phyloP scores from a whole-genome alignment of 2,888 invertebrate species.

The Neoscelio sp. region DNA sequence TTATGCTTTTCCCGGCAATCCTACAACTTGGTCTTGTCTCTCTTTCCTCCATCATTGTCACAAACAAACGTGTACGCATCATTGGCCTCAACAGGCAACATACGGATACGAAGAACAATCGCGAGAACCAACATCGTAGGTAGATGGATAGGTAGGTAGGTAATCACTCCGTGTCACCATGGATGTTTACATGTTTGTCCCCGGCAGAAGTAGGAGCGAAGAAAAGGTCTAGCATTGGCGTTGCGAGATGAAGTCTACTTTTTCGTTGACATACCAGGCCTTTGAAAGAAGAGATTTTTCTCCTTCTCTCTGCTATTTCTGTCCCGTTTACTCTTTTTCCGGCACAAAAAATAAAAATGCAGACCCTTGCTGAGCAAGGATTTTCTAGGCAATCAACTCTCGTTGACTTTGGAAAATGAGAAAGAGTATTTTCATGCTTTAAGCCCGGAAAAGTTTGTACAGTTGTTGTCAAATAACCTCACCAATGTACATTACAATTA shows the following conservation, averaged over 20 bases:
- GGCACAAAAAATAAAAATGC: conserved; percentile 8
- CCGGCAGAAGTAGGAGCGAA: conserved; percentile 61
- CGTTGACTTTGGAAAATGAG: conserved; percentile 57
- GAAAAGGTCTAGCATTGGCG: conserved; percentile 66
- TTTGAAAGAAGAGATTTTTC: conserved; percentile 59
- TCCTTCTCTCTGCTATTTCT: conserved; percentile 18
- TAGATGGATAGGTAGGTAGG: conserved; percentile 52
- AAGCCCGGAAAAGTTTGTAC: conserved; percentile 23
- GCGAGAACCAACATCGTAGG: conserved; percentile 50
- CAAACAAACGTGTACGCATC: conserved; percentile 33
- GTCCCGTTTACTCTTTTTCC: conserved; percentile 29
- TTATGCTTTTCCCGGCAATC: conserved; percentile 51
- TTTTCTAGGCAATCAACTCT: conserved; percentile 58
- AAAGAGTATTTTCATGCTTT: conserved; percentile 29
- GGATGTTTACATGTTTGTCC: conserved; percentile 73
- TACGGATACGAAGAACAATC: conserved; percentile 38
- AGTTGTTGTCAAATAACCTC: conserved; percentile 32
- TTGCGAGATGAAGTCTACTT: conserved; percentile 64
- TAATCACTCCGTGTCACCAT: conserved; percentile 73
- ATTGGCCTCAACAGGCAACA: conserved; percentile 4
- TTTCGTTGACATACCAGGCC: conserved; percentile 60
- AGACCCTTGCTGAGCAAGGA: conserved; percentile 44
- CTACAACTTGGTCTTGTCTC: conserved; percentile 20
- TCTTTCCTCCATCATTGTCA: conserved; percentile 26
- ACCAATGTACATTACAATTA: too few species aligned